phyloP scores from a whole-genome alignment of 1,140 invertebrate species.

The Drosophila rufa region DNA sequence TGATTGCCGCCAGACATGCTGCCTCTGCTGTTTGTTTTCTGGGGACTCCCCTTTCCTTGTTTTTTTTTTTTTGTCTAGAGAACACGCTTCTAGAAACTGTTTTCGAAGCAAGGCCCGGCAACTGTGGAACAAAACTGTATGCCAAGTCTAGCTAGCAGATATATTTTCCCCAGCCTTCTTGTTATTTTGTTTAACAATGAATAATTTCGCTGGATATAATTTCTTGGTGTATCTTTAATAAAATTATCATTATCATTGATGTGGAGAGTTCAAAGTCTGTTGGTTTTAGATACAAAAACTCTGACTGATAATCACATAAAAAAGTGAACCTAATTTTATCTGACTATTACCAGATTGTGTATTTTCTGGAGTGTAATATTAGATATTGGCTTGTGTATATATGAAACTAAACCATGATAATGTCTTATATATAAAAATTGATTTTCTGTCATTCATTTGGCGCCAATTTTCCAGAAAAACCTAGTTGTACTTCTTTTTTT shows the following conservation, averaged over 20 bases:
- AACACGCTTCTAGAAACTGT: constrained; percentile 1
- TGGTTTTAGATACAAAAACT: not conserved
- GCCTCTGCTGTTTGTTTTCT: constrained; percentile 4
- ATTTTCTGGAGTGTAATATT: too few relatives aligned
- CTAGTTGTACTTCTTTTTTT: not conserved
- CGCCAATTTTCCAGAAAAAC: not conserved
- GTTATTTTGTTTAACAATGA: not conserved
- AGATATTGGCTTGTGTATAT: too few relatives aligned
- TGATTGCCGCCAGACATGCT: constrained; percentile 46
- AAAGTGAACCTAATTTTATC: not conserved
- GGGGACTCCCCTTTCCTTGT: constrained; percentile 1
- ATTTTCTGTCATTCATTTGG: not conserved
- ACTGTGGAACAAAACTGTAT: not conserved
- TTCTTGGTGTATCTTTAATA: not conserved
- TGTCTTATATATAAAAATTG: not conserved
- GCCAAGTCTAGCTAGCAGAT: not conserved
- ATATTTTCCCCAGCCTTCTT: constrained; percentile 1
- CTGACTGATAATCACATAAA: not conserved
- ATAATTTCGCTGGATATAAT: too few relatives aligned
- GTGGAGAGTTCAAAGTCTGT: not conserved
- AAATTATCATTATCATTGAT: not conserved
- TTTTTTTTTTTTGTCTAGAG: constrained; percentile 9
- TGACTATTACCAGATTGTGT: not conserved
- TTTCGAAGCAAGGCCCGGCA: constrained; percentile 1
- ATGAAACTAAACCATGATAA: too few relatives aligned